Evolutionary conservation across 2,797 vertebrate species (phyloP).

Genomic region (Rhincodon typus): DNA sequence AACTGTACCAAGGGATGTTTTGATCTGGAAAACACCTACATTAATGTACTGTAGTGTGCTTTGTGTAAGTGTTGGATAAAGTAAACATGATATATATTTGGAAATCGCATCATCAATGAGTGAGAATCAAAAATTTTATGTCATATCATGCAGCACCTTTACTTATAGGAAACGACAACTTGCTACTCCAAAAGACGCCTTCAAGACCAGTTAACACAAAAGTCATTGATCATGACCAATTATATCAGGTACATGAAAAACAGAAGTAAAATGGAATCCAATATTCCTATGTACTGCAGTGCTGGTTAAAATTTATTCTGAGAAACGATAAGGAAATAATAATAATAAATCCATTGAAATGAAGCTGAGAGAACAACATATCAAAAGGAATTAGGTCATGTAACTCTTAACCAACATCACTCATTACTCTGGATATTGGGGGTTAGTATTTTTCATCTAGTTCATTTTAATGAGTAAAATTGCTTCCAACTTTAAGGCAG

Average conservation of each 20-base stretch:
- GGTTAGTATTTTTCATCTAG: background rate
- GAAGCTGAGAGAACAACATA: background rate
- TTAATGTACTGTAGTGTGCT: background rate
- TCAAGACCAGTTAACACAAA: background rate
- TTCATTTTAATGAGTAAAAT: background rate
- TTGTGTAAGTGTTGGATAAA: background rate
- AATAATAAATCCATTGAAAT: background rate
- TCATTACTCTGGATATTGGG: background rate
- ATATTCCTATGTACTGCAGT: background rate
- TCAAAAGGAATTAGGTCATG: background rate
- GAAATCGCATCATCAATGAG: background rate
- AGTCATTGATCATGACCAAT: background rate
- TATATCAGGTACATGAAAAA: background rate
- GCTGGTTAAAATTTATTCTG: conserved; percentile 3
- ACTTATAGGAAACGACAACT: background rate
- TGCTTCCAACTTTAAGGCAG: background rate
- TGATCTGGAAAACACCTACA: background rate
- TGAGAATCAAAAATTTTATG: background rate
- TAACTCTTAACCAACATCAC: background rate
- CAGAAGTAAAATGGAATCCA: background rate
- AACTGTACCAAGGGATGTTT: background rate
- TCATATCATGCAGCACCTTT: background rate
- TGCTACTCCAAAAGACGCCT: background rate
- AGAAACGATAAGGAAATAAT: background rate
- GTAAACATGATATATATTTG: background rate